A percentile compares a stretch with the other conserved stretches of the same genome.
phyloP scores from a whole-genome alignment of 2,113 vertebrate genomes.

The Cynocephalus volans region DNA sequence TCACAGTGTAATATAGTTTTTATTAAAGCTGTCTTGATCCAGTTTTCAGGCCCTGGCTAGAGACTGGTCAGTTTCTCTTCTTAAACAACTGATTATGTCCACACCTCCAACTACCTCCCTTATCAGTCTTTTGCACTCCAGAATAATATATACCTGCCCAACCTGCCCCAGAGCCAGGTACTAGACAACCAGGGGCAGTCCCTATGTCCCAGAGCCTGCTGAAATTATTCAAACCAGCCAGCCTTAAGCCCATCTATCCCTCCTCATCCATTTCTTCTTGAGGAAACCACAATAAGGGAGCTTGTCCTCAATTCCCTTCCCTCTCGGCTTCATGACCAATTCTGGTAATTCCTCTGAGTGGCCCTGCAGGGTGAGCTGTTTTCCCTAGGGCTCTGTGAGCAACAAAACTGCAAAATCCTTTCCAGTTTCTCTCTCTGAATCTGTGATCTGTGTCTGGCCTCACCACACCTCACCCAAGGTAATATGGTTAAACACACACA shows the following conservation, averaged over 20 bases:
- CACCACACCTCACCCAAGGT: background rate
- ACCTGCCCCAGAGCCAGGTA: background rate
- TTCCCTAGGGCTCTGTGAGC: no score
- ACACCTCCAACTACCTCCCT: background rate
- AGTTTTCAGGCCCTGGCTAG: background rate
- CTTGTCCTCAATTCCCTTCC: background rate
- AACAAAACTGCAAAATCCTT: background rate
- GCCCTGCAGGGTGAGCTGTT: no score
- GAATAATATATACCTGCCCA: background rate
- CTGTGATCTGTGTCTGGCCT: background rate
- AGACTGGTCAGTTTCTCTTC: background rate
- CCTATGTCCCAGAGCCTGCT: background rate
- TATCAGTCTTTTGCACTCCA: background rate
- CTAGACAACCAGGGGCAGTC: background rate
- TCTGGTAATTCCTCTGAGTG: rapidly evolving
- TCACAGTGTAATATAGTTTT: background rate
- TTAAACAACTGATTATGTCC: background rate
- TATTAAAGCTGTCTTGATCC: no score
- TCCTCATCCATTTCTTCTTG: background rate
- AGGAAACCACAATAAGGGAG: background rate
- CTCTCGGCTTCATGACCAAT: background rate
- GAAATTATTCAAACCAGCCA: background rate
- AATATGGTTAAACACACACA: background rate
- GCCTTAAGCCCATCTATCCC: no score
- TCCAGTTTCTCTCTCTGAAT: background rate